These are phyloP conservation scores for Paramacrobiotus metropolitanus DNA, from an alignment of 1,140 invertebrate species.

Conservation along the genomic window DNA sequence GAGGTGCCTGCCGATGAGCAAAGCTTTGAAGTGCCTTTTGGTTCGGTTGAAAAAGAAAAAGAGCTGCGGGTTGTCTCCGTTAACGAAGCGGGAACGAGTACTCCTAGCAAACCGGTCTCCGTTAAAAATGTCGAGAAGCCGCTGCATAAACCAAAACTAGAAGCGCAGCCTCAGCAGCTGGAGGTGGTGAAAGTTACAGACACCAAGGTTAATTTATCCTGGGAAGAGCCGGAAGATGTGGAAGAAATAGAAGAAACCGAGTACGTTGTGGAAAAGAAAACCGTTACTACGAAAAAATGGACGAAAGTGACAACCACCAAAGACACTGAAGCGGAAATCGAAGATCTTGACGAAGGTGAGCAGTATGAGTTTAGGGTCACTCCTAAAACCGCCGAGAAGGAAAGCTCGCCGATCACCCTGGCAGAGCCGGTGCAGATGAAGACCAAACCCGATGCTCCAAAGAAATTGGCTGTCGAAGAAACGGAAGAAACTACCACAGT, in stretches of 20 bases:
- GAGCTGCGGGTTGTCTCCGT: background rate
- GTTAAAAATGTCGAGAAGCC: background rate
- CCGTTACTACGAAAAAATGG: background rate
- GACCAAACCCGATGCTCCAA: background rate
- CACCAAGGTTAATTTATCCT: background rate
- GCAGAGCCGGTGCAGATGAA: slow-evolving; percentile 10
- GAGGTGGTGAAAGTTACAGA: background rate
- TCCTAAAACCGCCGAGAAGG: background rate
- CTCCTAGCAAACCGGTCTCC: background rate
- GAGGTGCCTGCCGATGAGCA: background rate
- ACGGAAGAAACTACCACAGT: background rate
- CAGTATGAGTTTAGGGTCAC: slow-evolving; percentile 77
- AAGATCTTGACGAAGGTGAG: slow-evolving; percentile 61
- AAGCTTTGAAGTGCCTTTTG: background rate
- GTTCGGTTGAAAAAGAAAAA: background rate
- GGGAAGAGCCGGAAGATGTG: background rate
- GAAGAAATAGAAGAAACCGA: background rate
- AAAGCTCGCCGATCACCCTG: background rate
- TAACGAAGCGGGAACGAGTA: background rate
- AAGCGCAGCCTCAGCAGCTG: background rate
- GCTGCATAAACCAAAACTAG: background rate
- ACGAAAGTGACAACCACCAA: background rate
- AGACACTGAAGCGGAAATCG: background rate
- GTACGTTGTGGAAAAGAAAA: background rate
- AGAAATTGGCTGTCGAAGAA: background rate